Base-by-base conservation (phyloP, 1,140 invertebrate genomes). In the Philopotamus ludificatus region DNA sequence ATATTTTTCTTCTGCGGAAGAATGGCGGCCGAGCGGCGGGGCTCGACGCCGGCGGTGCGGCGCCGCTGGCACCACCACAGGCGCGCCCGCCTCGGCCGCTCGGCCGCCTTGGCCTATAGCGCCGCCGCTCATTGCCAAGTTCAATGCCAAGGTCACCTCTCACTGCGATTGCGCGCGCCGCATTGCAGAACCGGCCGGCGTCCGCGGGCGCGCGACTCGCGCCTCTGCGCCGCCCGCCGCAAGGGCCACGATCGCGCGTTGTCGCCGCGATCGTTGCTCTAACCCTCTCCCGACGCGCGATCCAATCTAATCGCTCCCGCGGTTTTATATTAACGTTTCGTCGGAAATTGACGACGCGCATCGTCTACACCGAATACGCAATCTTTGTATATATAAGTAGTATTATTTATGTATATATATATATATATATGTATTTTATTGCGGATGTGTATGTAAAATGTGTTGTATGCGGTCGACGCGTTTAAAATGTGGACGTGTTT, bases 91-190 rank as follows among this genome's bases (percentile, higher is more conserved):
- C 42, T 49, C 49, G 45, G 58, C 58, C 58, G 28, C 28, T 49
- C 47, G 58, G n/a, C n/a, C 16, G 12, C 16, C 51, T 25, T 25
- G 20, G 12, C 23, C 39, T 12, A 25, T 2, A 10, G 16, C 15
- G 49, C 44, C 66, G 63, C 63, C 55, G 62, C 68, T 71, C 69
- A 71, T 68, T 71, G 69, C 69, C 69, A 71, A 71, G 69, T 71
- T 71, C 69, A 71, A 71, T 71, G 69, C 63, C 69, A 71, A 71
- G 69, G 69, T 68, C 69, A 66, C 63, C 39, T 57, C 62, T 65
- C 23, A 63, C 15, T 68, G 69, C 66, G 69, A 50, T 63, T 71
- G 69, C 69, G 69, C 68, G 59, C 66, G 69, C 59, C 69, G 69
- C 69, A 71, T 71, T 71, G 69, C 69, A 71, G 69, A 62, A 50